These are phyloP conservation scores for Aricia artaxerxes DNA, from an alignment of 2,888 invertebrate species.

Conservation along the genomic window DNA sequence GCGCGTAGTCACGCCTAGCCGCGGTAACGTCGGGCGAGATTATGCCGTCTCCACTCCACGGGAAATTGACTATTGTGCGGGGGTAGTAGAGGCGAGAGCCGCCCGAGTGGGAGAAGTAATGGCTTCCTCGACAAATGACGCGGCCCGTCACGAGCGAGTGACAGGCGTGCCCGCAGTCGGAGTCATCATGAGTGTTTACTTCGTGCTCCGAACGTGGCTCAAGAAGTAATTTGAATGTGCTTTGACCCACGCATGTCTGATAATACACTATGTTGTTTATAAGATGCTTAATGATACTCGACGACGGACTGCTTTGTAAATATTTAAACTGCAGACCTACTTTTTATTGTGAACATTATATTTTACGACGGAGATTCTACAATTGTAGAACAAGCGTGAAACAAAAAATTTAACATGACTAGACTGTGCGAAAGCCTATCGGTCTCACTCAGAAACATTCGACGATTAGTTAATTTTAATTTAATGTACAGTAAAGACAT, in stretches of 20 bases:
- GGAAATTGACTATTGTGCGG: constrained; percentile 35
- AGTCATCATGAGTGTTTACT: constrained; percentile 31
- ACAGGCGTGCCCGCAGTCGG: constrained; percentile 39
- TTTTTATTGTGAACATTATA: not conserved
- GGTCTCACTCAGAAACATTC: too few relatives aligned
- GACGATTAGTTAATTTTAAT: too few relatives aligned
- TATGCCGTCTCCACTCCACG: not conserved
- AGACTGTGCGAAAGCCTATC: too few relatives aligned
- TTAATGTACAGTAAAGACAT: too few relatives aligned
- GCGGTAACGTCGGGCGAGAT: constrained; percentile 32
- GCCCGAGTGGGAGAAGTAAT: constrained; percentile 38
- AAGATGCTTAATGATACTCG: constrained; percentile 11
- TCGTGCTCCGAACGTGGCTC: constrained; percentile 31
- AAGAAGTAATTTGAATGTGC: constrained; percentile 30
- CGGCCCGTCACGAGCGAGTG: constrained; percentile 47
- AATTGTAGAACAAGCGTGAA: too few relatives aligned
- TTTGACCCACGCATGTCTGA: constrained; percentile 30
- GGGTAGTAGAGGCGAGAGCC: constrained; percentile 29
- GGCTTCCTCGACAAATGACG: constrained; percentile 48
- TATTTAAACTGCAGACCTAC: constrained; percentile 12
- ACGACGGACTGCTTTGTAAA: not conserved
- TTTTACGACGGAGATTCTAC: not conserved
- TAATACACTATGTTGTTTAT: constrained; percentile 23
- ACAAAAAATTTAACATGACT: too few relatives aligned
- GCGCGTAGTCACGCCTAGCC: constrained; percentile 51